Evolutionary conservation across 2,797 vertebrate genomes (phyloP), one percentile per base, ranked within the genome.

Genomic region (Tokudaia muenninki): DNA sequence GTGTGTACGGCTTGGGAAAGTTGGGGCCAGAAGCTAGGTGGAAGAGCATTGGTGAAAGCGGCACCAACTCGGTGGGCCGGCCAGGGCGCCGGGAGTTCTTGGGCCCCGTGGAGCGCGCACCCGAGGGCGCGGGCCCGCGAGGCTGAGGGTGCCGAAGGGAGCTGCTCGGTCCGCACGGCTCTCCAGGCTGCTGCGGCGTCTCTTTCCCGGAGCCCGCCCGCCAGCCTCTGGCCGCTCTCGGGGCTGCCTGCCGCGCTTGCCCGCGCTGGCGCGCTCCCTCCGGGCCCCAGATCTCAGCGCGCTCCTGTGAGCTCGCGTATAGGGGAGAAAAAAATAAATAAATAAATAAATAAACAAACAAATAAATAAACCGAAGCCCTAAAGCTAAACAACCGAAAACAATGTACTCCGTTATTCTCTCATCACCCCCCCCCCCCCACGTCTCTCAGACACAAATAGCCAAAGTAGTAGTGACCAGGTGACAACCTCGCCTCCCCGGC

Each of bases 401-500:
- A 96, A 94, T 65, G 77, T 81, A 63, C 59, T 41, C 81, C 6
- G 21, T 80, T 19, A 34, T n/a, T 55, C 24, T 72, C 55, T 57
- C 61, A n/a, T 34, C 95, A 75, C 89, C 80, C 81, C 8, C 29
- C 52, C 52, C 11, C 11, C 50, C 10, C 50, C 87, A 83, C 44
- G 88, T 98, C 97, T 98, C 97, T 96, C 87, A 98, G 97, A 96
- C 91, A 82, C 97, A 97, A 81, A 87, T 95, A 95, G 95, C 96
- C 97, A 22, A 97, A 95, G 90, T 92, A 92, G 93, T 94, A 92
- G 97, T 70, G 96, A 96, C 92, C 98, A 96, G 97, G 94, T 78
- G 97, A 97, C 98, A 98, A 98, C 98, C 98, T 97, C 98, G 86
- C 96, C 86, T 97, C 86, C n/a, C 91, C 75, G 82, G 97, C 91